A percentile compares a stretch with the other conserved stretches of the same genome.
phyloP scores from a whole-genome alignment of 1,140 invertebrate genomes.

The Cataglyphis hispanica region DNA sequence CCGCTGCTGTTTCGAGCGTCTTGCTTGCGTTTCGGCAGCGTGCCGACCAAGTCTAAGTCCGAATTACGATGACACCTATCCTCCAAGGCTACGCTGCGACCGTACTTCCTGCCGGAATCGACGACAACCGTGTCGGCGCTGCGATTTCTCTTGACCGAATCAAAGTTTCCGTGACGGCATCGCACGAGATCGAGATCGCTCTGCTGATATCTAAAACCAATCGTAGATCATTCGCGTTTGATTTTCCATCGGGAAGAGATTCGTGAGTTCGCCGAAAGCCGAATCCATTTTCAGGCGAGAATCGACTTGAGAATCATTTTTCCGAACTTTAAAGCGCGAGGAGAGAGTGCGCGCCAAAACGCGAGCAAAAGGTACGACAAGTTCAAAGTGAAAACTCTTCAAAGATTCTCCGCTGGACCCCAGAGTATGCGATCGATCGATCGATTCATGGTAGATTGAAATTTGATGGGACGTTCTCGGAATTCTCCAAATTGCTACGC shows the following conservation, averaged over 20 bases:
- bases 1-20: constrained; percentile 66
- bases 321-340: constrained; percentile 1
- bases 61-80: constrained; percentile 79
- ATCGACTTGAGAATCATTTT: constrained; percentile 22
- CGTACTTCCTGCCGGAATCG: constrained; percentile 73
- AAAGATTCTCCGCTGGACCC: neutral
- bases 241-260: neutral
- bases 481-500: constrained; percentile 43
- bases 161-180: constrained; percentile 79
- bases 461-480: constrained; percentile 32
- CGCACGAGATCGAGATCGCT: constrained; percentile 80
- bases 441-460: constrained; percentile 24
- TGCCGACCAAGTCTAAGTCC: constrained; percentile 81
- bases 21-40: constrained; percentile 80
- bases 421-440: constrained; percentile 38
- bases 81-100: constrained; percentile 72
- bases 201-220: constrained; percentile 78
- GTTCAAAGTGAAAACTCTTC: constrained; percentile 19
- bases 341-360: neutral
- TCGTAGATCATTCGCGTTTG: neutral
- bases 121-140: constrained; percentile 69
- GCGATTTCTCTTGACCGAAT: constrained; percentile 77
- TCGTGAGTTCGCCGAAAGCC: neutral
- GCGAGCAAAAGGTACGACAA: neutral
- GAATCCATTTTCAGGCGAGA: neutral